A percentile compares a stretch with the other conserved stretches of the same genome.
Evolutionary conservation across 2,797 vertebrate species (phyloP).

Genomic region (Euthynnus affinis): DNA sequence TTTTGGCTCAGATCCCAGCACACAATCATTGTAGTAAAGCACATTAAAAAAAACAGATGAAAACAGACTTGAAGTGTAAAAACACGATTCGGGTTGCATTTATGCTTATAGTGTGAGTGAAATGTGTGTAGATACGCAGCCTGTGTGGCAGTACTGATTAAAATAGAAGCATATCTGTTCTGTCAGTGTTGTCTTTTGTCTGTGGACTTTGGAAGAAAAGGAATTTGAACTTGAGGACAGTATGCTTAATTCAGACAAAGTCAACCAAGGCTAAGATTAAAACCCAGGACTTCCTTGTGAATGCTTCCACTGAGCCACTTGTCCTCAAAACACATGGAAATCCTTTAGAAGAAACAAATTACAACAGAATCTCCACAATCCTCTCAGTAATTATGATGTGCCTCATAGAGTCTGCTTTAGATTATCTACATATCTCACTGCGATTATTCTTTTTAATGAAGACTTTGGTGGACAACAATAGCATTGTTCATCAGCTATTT

Average conservation of each 20-base stretch:
- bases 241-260: background rate
- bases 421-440: slow-evolving; percentile 8
- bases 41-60: too few species aligned
- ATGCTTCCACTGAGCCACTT: background rate
- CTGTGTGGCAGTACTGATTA: too few species aligned
- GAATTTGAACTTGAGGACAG: background rate
- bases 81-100: too few species aligned
- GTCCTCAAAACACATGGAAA: background rate
- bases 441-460: slow-evolving; percentile 35
- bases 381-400: slow-evolving; percentile 25
- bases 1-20: too few species aligned
- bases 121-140: too few species aligned
- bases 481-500: slow-evolving; percentile 39
- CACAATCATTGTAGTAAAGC: too few species aligned
- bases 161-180: too few species aligned
- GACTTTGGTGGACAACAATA: slow-evolving; percentile 9
- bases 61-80: too few species aligned
- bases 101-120: too few species aligned
- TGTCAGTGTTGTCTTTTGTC: background rate
- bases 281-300: background rate
- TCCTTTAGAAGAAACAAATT: slow-evolving; percentile 2
- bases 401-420: slow-evolving; percentile 13
- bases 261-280: background rate
- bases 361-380: slow-evolving; percentile 16
- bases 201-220: background rate